phyloP scores from a whole-genome alignment of 1,140 invertebrate species.

The Cotesia chilonis region DNA sequence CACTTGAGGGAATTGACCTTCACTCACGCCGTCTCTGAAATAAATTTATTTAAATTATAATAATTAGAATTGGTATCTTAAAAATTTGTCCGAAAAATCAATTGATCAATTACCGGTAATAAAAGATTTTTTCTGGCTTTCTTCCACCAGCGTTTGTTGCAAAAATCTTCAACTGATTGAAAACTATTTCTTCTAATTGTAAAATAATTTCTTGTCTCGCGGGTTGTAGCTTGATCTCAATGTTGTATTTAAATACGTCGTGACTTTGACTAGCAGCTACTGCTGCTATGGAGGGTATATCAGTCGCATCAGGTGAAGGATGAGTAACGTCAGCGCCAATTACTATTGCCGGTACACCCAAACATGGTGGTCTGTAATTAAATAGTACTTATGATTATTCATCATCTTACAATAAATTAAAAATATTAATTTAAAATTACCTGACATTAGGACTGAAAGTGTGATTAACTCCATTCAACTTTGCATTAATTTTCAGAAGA shows the following conservation, averaged over 20 bases:
- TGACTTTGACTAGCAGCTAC: conserved; percentile 75
- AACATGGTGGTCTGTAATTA: conserved; percentile 49
- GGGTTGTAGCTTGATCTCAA: conserved; percentile 74
- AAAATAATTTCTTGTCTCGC: conserved; percentile 76
- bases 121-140: conserved; percentile 67
- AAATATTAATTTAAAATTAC: background rate
- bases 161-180: conserved; percentile 68
- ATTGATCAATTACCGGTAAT: too few relatives aligned
- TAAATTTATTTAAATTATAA: background rate
- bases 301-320: conserved; percentile 74
- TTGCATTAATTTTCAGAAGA: conserved; percentile 85
- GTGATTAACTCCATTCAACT: conserved; percentile 86
- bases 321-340: conserved; percentile 91
- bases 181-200: conserved; percentile 77
- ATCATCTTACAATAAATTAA: background rate
- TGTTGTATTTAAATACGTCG: conserved; percentile 73
- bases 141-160: conserved; percentile 53
- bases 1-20: conserved; percentile 83
- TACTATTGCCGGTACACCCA: conserved; percentile 70
- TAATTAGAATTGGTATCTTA: too few relatives aligned
- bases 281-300: conserved; percentile 85
- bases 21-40: conserved; percentile 84
- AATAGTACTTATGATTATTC: conserved; percentile 39
- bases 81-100: too few relatives aligned
- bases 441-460: conserved; percentile 51